A percentile compares a stretch with the other conserved stretches of the same genome.
phyloP scores from a whole-genome alignment of 92 coral and sea anemone species.

The Zoanthus sociatus region DNA sequence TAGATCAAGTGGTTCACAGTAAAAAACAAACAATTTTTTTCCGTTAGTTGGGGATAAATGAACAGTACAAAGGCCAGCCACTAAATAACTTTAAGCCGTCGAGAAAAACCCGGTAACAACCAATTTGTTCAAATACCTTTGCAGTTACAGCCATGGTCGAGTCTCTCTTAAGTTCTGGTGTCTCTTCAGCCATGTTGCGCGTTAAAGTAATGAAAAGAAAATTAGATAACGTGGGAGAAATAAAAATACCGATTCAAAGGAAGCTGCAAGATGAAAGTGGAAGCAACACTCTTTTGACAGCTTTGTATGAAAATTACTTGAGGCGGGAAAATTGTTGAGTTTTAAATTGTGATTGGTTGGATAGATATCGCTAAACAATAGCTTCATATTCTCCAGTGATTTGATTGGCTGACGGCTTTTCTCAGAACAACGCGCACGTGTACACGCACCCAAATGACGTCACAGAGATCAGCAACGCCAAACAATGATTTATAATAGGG shows the following conservation, averaged over 20 bases:
- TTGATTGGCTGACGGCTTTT: slow-evolving; percentile 4
- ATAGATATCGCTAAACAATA: not conserved
- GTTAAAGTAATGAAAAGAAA: slow-evolving; percentile 25
- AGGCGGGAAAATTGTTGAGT: slow-evolving; percentile 79
- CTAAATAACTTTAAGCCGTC: not conserved
- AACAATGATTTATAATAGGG: not conserved
- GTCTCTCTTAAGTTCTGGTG: slow-evolving; percentile 88
- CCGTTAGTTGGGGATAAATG: slow-evolving; percentile 1
- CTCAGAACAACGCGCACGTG: slow-evolving; percentile 19
- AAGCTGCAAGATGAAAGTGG: slow-evolving; percentile 66
- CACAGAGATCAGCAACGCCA: not conserved
- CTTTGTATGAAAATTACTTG: slow-evolving; percentile 57
- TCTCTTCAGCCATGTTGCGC: slow-evolving; percentile 87
- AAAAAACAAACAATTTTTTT: not conserved
- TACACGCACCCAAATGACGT: slow-evolving; percentile 40
- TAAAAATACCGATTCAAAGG: slow-evolving; percentile 39
- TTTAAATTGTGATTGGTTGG: slow-evolving; percentile 27
- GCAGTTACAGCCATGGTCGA: slow-evolving; percentile 92
- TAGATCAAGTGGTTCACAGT: not conserved
- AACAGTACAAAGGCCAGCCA: slow-evolving; percentile 19
- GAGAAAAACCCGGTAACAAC: not conserved
- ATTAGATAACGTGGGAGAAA: slow-evolving; percentile 16
- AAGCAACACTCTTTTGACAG: slow-evolving; percentile 68
- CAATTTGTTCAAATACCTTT: slow-evolving; percentile 68
- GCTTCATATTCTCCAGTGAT: not conserved